Conservation (phyloP, 2,113 vertebrate species). For the Chinchilla lanigera region DNA sequence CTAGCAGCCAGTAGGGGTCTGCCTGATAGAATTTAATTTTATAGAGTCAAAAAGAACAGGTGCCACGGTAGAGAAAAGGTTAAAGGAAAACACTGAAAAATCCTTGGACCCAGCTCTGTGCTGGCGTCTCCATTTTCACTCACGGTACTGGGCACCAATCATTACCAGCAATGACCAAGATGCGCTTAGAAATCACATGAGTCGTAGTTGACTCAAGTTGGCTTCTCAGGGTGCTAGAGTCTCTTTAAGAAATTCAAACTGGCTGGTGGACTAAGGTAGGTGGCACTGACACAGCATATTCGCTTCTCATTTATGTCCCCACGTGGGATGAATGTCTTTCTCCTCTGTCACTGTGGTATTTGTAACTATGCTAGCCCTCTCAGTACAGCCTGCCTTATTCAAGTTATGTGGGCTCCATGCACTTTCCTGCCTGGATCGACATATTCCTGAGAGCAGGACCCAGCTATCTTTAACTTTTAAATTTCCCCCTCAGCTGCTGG, state of each 20-base stretch:
- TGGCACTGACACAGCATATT: not conserved
- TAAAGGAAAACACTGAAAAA: not conserved
- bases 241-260: not conserved
- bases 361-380: not conserved
- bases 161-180: not conserved
- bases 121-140: not conserved
- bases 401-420: not conserved
- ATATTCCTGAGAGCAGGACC: not conserved
- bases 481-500: not conserved
- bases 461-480: not conserved
- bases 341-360: not conserved
- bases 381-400: not conserved
- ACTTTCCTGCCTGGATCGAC: not conserved
- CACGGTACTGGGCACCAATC: not conserved
- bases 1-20: not conserved
- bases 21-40: not conserved
- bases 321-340: not conserved
- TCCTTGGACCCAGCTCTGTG: not conserved
- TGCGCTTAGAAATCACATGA: not conserved
- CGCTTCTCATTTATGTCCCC: not conserved
- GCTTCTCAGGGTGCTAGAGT: not conserved
- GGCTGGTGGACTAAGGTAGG: not conserved
- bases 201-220: not conserved
- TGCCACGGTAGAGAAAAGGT: not conserved
- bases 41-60: conserved; percentile 15